These are phyloP conservation scores for Neomorphus geoffroyi DNA, from an alignment of 2,797 vertebrate genomes.

Conservation along the genomic window DNA sequence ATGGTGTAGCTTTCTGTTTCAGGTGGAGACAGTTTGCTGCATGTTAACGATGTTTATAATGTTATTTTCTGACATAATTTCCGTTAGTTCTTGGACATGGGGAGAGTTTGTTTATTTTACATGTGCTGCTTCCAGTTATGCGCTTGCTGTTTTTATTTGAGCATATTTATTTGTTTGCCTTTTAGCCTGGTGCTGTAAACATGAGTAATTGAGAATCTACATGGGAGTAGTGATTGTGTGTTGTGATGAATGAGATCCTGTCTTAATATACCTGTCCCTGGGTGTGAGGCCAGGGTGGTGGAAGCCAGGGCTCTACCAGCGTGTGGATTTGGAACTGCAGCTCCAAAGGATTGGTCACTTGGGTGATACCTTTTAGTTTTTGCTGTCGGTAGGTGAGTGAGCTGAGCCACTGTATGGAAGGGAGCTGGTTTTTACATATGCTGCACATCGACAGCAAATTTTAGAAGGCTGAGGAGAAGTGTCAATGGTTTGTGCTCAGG, in stretches of 20 bases:
- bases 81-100: neutral
- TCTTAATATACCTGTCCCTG: neutral
- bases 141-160: neutral
- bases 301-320: neutral
- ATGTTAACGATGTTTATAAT: neutral
- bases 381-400: rapidly evolving
- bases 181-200: neutral
- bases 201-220: neutral
- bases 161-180: slow-evolving; percentile 30
- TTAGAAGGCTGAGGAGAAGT: neutral
- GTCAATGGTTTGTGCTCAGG: rapidly evolving
- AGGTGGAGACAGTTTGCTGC: neutral
- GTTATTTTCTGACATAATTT: neutral
- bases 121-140: neutral
- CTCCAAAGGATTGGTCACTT: neutral
- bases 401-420: no score
- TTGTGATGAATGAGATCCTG: neutral
- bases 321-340: neutral
- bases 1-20: neutral
- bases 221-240: neutral
- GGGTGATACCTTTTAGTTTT: rapidly evolving
- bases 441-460: neutral
- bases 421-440: neutral
- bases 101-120: neutral
- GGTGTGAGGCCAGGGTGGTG: neutral